These are phyloP conservation scores for Dicyrtoma fusca DNA, from an alignment of 2,888 invertebrate genomes.

Conservation along the genomic window DNA sequence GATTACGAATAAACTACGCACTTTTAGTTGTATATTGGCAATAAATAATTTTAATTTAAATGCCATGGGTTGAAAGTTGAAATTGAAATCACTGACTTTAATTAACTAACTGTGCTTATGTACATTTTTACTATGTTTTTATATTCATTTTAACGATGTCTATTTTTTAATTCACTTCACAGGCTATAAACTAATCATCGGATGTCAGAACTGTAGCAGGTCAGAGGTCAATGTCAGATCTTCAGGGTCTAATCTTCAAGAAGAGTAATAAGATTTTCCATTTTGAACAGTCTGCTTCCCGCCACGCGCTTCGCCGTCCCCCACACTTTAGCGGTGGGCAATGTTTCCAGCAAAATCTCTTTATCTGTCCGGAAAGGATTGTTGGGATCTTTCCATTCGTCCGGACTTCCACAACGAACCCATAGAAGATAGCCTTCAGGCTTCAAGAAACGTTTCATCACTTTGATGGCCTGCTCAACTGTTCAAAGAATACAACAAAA, in stretches of 20 bases:
- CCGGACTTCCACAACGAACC: slow-evolving; percentile 32
- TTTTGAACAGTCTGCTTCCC: slow-evolving; percentile 21
- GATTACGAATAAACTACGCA: too few species aligned
- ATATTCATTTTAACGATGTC: too few species aligned
- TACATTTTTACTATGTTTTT: too few species aligned
- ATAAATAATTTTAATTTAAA: too few species aligned
- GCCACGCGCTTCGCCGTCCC: slow-evolving; percentile 32
- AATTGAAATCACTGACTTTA: too few species aligned
- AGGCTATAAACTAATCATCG: too few species aligned
- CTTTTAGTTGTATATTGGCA: too few species aligned
- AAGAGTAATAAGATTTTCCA: slow-evolving; percentile 27
- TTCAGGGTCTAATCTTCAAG: slow-evolving; percentile 38
- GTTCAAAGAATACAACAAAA: neutral
- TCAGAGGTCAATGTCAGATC: too few species aligned
- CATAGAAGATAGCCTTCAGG: slow-evolving; percentile 28
- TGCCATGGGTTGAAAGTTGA: too few species aligned
- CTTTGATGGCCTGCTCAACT: slow-evolving; percentile 25
- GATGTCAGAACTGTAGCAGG: too few species aligned
- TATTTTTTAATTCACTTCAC: too few species aligned
- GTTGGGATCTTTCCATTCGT: slow-evolving; percentile 28
- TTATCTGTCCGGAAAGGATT: slow-evolving; percentile 38
- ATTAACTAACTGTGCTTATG: too few species aligned
- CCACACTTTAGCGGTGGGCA: slow-evolving; percentile 40
- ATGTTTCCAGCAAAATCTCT: slow-evolving; percentile 9
- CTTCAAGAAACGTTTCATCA: slow-evolving; percentile 2